Base-by-base conservation (phyloP, 1,140 invertebrate species). In the Goniozus legneri region DNA sequence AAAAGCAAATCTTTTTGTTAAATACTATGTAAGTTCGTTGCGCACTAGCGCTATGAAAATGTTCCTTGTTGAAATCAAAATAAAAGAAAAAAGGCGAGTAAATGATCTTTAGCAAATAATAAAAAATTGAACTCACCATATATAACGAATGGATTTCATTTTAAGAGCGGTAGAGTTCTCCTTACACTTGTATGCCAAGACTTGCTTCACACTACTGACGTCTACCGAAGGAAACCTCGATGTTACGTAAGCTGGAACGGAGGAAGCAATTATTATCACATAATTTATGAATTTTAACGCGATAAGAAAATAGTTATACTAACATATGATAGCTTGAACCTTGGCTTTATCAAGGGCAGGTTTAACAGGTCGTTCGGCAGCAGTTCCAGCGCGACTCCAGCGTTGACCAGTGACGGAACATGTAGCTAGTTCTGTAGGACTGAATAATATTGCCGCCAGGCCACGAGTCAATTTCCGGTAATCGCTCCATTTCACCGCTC, bases 151-250 rank as follows among this genome's bases (percentile, higher is more conserved):
- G 36, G 82, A 83, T 62, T 84, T 80, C 83, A 85, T 85, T 65
- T 84, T 79, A 30, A 85, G 80, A 47, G 85, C 83, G 14, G 84
- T 84, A 48, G 84, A 85, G 67, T 85, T 86, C 68, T 86, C 85
- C 73, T 87, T 86, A 74, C 85, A 87, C 65, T 87, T 87, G 71
- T 86, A 87, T 15, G 85, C 85, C 50, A 87, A 74, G 47, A 87
- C 84, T 70, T 87, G 85, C 68, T 86, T 86, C 60, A 86, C 85
- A 62, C 84, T 78, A 68, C 82, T 84, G 55, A 85, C 83, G 71
- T 85, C 84, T 31, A 86, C 80, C 50, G 82, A 80, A 21, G 85
- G 85, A 76, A 87, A 87, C 62, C 84, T 79, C 16, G 81, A 77
- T 55, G 83, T 84, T 54, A 87, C 85, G 71, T 86, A 86, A 47